Evolutionary conservation across 2,113 vertebrate genomes (phyloP).

Genomic region (Kryptolebias marmoratus): DNA sequence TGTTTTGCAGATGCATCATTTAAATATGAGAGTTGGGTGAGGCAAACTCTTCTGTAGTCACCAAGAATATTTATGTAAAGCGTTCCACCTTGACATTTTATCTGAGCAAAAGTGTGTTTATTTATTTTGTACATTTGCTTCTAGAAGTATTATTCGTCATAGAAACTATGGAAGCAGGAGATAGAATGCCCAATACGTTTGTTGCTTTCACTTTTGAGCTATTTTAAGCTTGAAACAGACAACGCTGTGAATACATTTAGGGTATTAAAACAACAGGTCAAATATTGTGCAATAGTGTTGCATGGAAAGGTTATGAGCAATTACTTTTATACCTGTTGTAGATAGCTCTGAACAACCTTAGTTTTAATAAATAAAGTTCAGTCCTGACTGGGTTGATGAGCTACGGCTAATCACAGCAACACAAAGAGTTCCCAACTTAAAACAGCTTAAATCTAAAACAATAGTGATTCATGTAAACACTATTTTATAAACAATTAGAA

Average conservation of each 20-base stretch:
- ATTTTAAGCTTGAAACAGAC: neutral
- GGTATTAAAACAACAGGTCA: neutral
- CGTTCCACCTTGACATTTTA: neutral
- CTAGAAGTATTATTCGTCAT: neutral
- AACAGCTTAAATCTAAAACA: too few species aligned
- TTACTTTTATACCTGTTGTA: too few species aligned
- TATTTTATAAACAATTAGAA: too few species aligned
- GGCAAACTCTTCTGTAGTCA: neutral
- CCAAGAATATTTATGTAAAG: neutral
- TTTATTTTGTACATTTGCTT: neutral
- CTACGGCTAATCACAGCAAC: too few species aligned
- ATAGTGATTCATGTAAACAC: too few species aligned
- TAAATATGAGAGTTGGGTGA: conserved; percentile 5
- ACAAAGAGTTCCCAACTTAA: too few species aligned
- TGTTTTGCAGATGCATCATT: conserved; percentile 21
- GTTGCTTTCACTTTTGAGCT: neutral
- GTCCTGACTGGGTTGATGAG: too few species aligned
- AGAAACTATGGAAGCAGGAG: neutral
- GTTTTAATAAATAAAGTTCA: too few species aligned
- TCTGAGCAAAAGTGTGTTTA: too few species aligned
- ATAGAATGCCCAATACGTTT: neutral
- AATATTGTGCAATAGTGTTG: too few species aligned
- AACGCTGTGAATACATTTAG: neutral
- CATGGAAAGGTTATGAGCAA: too few species aligned
- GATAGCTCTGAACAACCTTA: too few species aligned